Evolutionary conservation across 2,888 invertebrate genomes (phyloP).

Genomic region (Halictus ligatus): DNA sequence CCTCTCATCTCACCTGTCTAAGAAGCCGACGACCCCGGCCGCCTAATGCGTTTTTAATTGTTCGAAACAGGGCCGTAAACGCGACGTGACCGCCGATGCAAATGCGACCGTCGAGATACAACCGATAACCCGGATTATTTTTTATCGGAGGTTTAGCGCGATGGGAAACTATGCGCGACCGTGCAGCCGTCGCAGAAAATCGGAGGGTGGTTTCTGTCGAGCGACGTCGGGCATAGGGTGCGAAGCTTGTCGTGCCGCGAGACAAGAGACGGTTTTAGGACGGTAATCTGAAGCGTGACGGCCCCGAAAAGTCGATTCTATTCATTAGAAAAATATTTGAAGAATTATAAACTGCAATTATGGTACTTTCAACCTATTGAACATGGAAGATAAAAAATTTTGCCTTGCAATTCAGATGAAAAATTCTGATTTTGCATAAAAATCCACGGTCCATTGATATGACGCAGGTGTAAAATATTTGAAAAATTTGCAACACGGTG

Average conservation of each 20-base stretch:
- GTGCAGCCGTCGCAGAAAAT: neutral
- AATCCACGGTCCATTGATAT: no score
- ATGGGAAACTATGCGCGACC: neutral
- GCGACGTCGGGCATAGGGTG: neutral
- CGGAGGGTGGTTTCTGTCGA: neutral
- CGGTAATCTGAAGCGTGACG: neutral
- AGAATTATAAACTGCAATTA: neutral
- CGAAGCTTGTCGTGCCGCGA: neutral
- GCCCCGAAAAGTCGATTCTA: neutral
- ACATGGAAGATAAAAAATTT: no score
- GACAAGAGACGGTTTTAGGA: neutral
- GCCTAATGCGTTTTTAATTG: conserved; percentile 71
- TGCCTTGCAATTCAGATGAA: no score
- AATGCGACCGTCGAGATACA: conserved; percentile 40
- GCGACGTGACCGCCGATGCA: conserved; percentile 43
- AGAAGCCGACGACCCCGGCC: conserved; percentile 38
- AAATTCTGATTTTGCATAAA: no score
- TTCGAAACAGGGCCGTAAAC: conserved; percentile 48
- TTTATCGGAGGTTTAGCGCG: neutral
- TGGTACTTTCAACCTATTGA: no score
- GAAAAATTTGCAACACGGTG: no score
- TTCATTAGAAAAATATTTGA: neutral
- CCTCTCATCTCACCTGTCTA: neutral
- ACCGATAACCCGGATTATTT: conserved; percentile 32
- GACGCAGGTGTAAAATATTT: neutral